Percentiles rank a stretch among this genome's conserved stretches.
These are phyloP conservation scores for Spinibarbus caldwelli DNA, from an alignment of 2,797 vertebrate species.

Conservation along the genomic window DNA sequence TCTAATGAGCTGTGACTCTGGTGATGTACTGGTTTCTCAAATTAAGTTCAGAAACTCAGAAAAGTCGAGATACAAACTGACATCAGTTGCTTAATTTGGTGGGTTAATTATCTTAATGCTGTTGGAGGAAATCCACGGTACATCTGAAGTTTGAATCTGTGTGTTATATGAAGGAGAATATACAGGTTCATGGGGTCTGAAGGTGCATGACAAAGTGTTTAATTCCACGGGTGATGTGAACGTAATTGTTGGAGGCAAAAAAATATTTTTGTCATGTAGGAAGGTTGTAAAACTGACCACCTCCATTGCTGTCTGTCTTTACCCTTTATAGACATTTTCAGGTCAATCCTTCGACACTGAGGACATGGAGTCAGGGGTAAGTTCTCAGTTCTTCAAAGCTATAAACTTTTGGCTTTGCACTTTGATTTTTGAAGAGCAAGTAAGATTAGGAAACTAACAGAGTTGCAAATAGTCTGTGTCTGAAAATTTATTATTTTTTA, in stretches of 20 bases:
- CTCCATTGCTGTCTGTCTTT: constrained; percentile 36
- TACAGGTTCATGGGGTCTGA: constrained; percentile 1
- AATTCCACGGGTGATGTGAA: constrained; percentile 22
- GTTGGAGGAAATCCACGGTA: neutral
- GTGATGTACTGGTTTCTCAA: constrained; percentile 12
- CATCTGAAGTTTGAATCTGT: neutral
- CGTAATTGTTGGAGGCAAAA: constrained; percentile 19
- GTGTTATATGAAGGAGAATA: neutral
- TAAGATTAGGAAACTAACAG: neutral
- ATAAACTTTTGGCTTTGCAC: no score
- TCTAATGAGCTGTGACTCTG: constrained; percentile 5
- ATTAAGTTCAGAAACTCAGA: neutral
- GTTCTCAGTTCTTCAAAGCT: constrained; percentile 8
- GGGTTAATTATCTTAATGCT: neutral
- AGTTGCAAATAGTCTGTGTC: neutral
- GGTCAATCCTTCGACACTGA: constrained; percentile 73
- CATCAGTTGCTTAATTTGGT: constrained; percentile 4
- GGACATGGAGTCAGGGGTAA: constrained; percentile 74
- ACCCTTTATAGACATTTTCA: constrained; percentile 64
- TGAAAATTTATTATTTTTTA: no score
- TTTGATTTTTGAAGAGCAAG: no score
- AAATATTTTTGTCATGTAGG: neutral
- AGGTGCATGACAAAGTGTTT: constrained; percentile 21
- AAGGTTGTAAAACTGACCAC: constrained; percentile 12
- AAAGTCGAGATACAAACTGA: neutral